Evolutionary conservation across 2,113 vertebrate genomes (phyloP).

Genomic region (Heterotilapia buettikoferi): DNA sequence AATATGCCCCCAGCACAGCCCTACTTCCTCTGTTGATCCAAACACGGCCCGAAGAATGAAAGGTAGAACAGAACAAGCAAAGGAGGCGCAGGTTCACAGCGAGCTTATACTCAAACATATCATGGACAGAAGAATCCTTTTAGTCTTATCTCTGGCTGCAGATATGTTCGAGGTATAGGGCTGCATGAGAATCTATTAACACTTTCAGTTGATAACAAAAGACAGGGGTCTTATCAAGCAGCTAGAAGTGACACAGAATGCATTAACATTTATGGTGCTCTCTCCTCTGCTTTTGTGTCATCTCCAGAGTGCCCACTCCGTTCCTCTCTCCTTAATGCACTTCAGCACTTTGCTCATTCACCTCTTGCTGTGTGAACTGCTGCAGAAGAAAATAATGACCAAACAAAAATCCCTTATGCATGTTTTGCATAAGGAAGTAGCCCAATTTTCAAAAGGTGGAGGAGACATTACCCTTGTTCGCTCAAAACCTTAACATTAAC

Average conservation of each 20-base stretch:
- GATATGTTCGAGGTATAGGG: conserved; percentile 18
- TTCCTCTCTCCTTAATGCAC: conserved; percentile 38
- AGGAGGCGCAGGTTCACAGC: neutral
- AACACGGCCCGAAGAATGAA: conserved; percentile 4
- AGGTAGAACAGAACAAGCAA: neutral
- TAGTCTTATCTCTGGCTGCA: conserved; percentile 34
- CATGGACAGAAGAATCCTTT: conserved; percentile 47
- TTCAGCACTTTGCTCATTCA: conserved; percentile 46
- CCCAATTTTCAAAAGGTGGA: conserved; percentile 28
- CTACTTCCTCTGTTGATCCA: conserved; percentile 3
- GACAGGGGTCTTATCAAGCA: conserved; percentile 36
- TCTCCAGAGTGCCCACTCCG: conserved; percentile 36
- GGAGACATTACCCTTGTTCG: conserved; percentile 8
- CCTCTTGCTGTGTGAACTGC: conserved; percentile 34
- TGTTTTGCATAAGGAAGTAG: conserved; percentile 55
- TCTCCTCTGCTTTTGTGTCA: conserved; percentile 36
- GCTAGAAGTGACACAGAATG: conserved; percentile 57
- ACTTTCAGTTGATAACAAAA: conserved; percentile 47
- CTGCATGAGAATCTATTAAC: conserved; percentile 50
- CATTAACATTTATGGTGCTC: conserved; percentile 65
- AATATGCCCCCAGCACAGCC: conserved; percentile 1
- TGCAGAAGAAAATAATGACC: conserved; percentile 56
- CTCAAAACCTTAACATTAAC: conserved; percentile 24
- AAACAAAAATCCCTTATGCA: conserved; percentile 29
- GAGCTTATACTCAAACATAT: conserved; percentile 8